A percentile compares a stretch with the other conserved stretches of the same genome.
Conservation (phyloP, 2,113 vertebrate genomes). For the Gallinago undulata region DNA sequence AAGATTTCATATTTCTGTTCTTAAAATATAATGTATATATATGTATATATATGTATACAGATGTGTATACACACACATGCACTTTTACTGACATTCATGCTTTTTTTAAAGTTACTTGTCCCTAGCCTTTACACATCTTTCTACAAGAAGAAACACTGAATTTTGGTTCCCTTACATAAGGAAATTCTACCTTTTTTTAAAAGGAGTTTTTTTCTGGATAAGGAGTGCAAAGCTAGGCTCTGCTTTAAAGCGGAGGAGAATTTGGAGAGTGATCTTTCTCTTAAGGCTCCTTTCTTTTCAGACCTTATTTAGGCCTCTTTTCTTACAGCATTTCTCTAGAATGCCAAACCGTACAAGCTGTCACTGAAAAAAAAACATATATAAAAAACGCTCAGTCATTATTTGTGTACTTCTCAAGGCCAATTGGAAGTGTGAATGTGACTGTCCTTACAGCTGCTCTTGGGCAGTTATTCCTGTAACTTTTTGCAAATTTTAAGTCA, state of each 20-base stretch:
- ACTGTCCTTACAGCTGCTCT: neutral
- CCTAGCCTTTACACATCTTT: neutral
- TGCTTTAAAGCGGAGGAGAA: constrained; percentile 26
- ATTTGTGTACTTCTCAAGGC: neutral
- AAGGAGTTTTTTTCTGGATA: neutral
- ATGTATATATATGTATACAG: neutral
- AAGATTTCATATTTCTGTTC: neutral
- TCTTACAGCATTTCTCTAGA: constrained; percentile 20
- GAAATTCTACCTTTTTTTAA: neutral
- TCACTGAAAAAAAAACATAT: neutral
- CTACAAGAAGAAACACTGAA: neutral
- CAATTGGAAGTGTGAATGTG: neutral
- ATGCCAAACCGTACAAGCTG: constrained; percentile 50
- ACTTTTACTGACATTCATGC: neutral
- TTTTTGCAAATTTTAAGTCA: neutral
- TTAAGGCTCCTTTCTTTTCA: constrained; percentile 24
- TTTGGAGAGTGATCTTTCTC: constrained; percentile 35
- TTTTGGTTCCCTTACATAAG: neutral
- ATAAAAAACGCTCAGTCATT: constrained; percentile 15
- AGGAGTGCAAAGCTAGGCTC: neutral
- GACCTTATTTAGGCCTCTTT: constrained; percentile 68
- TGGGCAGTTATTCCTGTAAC: neutral
- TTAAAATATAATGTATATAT: neutral
- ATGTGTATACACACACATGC: neutral
- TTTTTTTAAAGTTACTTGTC: neutral